Conservation (phyloP, 23 tunicate species). For the Trididemnum nubilum region DNA sequence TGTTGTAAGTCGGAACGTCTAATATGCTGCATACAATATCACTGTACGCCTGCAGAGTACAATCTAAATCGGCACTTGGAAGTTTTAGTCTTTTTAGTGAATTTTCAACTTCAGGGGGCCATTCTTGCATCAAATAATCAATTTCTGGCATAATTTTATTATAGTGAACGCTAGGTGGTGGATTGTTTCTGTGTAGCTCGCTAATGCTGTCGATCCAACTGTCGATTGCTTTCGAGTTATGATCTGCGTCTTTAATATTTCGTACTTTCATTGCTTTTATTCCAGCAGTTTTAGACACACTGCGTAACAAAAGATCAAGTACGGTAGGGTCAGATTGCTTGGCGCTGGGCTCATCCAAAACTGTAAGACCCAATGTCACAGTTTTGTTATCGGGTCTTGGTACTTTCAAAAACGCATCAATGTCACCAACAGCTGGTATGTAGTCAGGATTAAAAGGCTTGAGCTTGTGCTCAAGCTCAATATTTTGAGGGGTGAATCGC, state of each 20-base stretch:
- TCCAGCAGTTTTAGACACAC: constrained; percentile 74
- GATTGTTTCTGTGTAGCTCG: constrained; percentile 72
- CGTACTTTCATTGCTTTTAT: constrained; percentile 77
- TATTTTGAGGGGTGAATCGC: constrained; percentile 77
- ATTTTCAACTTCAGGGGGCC: constrained; percentile 81
- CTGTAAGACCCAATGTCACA: constrained; percentile 57
- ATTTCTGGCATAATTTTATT: constrained; percentile 83
- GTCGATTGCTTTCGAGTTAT: constrained; percentile 68
- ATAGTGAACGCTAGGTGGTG: constrained; percentile 90
- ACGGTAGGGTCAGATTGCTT: constrained; percentile 94
- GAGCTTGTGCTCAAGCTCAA: constrained; percentile 85
- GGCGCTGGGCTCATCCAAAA: constrained; percentile 88
- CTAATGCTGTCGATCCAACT: constrained; percentile 84
- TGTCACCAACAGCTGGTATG: constrained; percentile 96
- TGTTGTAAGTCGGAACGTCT: constrained; percentile 68
- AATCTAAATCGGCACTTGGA: constrained; percentile 69
- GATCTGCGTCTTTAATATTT: constrained; percentile 65
- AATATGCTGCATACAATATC: constrained; percentile 67
- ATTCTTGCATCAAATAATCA: constrained; percentile 79
- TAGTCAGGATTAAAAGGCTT: constrained; percentile 94
- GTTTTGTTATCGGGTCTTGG: constrained; percentile 75
- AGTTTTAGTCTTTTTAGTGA: constrained; percentile 32
- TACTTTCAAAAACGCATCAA: constrained; percentile 92
- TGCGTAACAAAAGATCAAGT: constrained; percentile 77
- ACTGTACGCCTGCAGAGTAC: constrained; percentile 46